Evolutionary conservation across 2,113 vertebrate genomes (phyloP), one percentile per base, ranked within the genome.

Genomic region (Hydropotes inermis): DNA sequence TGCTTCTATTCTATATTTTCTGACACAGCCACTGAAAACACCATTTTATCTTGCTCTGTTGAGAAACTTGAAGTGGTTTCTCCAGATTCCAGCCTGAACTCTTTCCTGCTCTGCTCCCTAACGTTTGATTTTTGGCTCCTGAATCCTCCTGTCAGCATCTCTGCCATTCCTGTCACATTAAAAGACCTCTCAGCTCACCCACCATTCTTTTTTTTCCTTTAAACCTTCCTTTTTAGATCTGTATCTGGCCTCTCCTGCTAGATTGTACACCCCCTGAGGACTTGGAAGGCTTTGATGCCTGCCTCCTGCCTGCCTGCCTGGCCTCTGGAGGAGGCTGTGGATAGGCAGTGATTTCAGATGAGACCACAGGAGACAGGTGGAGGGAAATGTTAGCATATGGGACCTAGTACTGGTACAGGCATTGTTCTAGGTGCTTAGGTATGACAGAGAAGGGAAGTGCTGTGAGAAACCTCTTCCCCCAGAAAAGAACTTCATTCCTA

Each of bases 21-120:
- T 79, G 17, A 50, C 60, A 43, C 3, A 78, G 78, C 25, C 1
- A 57, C n/a, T 58, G 39, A 89, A 94, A 54, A 27, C 3, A 61
- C 17, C 50, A 28, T 3, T 89, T 89, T 61, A 84, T 33, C 57
- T 92, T 43, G 17, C 27, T 87, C 3, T 92, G 14, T 92, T 92
- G 74, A 88, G 90, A 96, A 95, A 94, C 23, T 87, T 95, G 10
- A 64, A 76, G 33, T 95, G 30, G 5, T 39, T 89, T 94, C 36
- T 96, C 30, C 43, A 83, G 21, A 86, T 36, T 70, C 8, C 54
- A 89, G n/a, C 81, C 57, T 92, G 21, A 79, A 30, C 21, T 52
- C 33, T 43, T 95, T 57, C 4, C 23, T 52, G 11, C 39, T 60
- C 21, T 14, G 47, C 9, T 78, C 67, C 28, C 1, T 89, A 52